A percentile compares a stretch with the other conserved stretches of the same genome.
These are phyloP conservation scores for Montipora sp. DNA, from an alignment of 64 coral and sea anemone genomes.

Conservation along the genomic window DNA sequence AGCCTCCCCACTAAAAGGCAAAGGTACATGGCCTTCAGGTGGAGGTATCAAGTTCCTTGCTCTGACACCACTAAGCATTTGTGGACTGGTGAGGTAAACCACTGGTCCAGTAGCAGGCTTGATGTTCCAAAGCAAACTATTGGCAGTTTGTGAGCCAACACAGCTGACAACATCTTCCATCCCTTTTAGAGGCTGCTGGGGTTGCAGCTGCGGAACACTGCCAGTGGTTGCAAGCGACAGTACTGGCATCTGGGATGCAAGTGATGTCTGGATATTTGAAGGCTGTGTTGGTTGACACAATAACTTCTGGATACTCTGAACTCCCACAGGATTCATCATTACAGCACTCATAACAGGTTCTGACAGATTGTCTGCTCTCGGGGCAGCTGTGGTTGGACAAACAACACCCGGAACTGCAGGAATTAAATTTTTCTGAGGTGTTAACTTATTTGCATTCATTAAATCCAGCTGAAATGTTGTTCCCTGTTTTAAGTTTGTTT, in stretches of 20 bases:
- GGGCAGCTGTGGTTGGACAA: not conserved
- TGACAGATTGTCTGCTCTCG: not conserved
- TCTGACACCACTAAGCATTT: conserved; percentile 79
- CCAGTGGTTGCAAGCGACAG: not conserved
- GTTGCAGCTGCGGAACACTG: conserved; percentile 31
- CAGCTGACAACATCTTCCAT: conserved; percentile 94
- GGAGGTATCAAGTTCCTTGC: conserved; percentile 72
- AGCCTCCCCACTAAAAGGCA: not conserved
- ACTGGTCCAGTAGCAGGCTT: conserved; percentile 73
- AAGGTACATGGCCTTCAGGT: not conserved
- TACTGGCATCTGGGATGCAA: not conserved
- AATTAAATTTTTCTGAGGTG: not conserved
- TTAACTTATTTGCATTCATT: conserved; percentile 4
- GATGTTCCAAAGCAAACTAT: conserved; percentile 75
- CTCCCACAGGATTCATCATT: conserved; percentile 2
- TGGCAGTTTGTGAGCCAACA: conserved; percentile 67
- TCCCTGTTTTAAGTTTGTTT: conserved; percentile 17
- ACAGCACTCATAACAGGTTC: not conserved
- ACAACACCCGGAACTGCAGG: not conserved
- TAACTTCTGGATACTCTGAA: conserved; percentile 12
- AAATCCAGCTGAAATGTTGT: not conserved
- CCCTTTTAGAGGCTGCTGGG: conserved; percentile 85
- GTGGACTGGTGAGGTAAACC: conserved; percentile 87
- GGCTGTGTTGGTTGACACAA: conserved; percentile 15
- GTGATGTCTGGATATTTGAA: conserved; percentile 32